Evolutionary conservation across 2,888 invertebrate genomes (phyloP), one percentile per base, ranked within the genome.

Genomic region (Drosophila yooni): DNA sequence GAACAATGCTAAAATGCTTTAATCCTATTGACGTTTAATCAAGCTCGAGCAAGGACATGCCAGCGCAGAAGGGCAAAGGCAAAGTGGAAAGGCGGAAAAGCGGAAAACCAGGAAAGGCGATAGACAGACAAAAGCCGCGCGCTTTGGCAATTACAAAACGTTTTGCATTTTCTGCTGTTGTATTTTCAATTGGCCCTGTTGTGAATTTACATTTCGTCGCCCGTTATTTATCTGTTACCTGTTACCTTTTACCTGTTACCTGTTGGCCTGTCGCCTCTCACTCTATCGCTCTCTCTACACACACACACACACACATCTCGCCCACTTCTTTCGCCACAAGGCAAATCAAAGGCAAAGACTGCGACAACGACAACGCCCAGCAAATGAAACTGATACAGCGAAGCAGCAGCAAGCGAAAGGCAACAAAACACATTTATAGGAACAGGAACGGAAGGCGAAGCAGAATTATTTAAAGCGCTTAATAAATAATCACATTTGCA

Each of bases 401-500:
- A 15, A 3, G 36, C 36, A 18, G 15, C 3, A 27, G 18, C 25
- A 29, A 25, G 38, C 25, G 18, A 27, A 43, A 38, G 75, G 21
- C 57, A 63, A 27, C 34, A 57, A 57, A 57, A 54, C 34, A 46
- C 52, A 70, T 18, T 54, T n/a, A 57, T 51, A 65, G 60, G n/a
- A 60, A 54, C 48, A 65, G 60, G 25, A 57, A 51, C 43, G 48
- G 38, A 29, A 48, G 36, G 25, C 63, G 64, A 67, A 62, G 65
- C 61, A 69, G 73, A 74, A 73, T 81, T 83, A 79, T 91, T 91
- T 83, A 84, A 81, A 82, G 80, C 83, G 78, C 81, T 88, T 88
- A 79, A 86, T 90, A 90, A 89, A 86, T 89, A 90, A 84, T 88
- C 82, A 86, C 90, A 89, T 91, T 88, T 91, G 83, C 89, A 91